These are phyloP conservation scores for Hylaea fasciaria DNA, from an alignment of 2,888 invertebrate genomes.

Conservation along the genomic window DNA sequence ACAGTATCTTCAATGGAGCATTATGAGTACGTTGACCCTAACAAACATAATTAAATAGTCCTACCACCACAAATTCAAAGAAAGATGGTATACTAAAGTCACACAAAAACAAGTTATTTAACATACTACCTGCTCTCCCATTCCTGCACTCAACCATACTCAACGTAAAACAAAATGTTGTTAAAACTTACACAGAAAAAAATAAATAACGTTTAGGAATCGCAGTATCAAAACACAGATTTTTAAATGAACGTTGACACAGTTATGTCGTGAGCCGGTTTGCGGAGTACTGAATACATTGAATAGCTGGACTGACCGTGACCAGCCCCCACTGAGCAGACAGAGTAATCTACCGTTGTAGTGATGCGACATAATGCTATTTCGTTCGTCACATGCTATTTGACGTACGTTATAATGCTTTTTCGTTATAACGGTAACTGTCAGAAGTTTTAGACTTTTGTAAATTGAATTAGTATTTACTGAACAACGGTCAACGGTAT, in stretches of 20 bases:
- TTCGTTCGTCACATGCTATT: too few species aligned
- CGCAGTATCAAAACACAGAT: conserved; percentile 5
- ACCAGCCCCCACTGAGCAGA: neutral
- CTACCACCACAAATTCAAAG: too few species aligned
- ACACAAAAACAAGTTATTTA: too few species aligned
- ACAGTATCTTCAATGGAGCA: too few species aligned
- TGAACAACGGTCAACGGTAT: too few species aligned
- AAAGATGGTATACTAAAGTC: too few species aligned
- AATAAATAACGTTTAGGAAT: conserved; percentile 3
- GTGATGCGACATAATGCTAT: neutral
- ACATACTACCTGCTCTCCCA: too few species aligned
- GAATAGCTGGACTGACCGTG: conserved; percentile 22
- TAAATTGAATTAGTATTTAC: too few species aligned
- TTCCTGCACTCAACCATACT: too few species aligned
- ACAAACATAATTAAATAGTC: too few species aligned
- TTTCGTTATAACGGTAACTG: neutral
- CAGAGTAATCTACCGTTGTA: neutral
- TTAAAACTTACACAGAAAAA: conserved; percentile 5
- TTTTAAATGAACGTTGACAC: conserved; percentile 7
- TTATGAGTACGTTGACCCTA: too few species aligned
- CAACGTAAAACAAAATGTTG: neutral
- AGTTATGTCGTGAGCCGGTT: conserved; percentile 7
- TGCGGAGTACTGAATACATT: conserved; percentile 13
- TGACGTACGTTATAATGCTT: too few species aligned
- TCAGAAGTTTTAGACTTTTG: neutral